Conservation (phyloP, 2,888 invertebrate genomes). For the Xylocampa areola region DNA sequence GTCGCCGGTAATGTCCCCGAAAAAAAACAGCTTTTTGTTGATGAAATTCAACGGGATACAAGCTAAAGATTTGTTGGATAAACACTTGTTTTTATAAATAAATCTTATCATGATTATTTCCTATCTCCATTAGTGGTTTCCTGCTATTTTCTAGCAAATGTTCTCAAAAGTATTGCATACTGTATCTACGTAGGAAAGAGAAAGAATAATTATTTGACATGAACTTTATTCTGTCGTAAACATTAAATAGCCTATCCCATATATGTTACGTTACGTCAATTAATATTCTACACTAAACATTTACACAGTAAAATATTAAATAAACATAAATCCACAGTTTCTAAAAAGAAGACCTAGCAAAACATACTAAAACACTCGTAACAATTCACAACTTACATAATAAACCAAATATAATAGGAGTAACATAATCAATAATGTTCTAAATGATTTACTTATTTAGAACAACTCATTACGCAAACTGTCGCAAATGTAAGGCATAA, state of each 20-base stretch:
- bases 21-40: slow-evolving; percentile 54
- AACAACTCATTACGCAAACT: background rate
- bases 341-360: background rate
- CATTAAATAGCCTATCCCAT: too few relatives aligned
- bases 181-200: background rate
- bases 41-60: slow-evolving; percentile 50
- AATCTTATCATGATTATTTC: slow-evolving; percentile 41
- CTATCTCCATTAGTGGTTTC: slow-evolving; percentile 37
- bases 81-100: slow-evolving; percentile 38
- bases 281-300: too few relatives aligned
- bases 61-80: slow-evolving; percentile 38
- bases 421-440: background rate
- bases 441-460: too few relatives aligned
- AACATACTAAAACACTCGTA: background rate
- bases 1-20: slow-evolving; percentile 51
- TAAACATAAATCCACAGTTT: too few relatives aligned
- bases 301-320: too few relatives aligned
- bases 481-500: too few relatives aligned
- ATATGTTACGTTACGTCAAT: too few relatives aligned
- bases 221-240: too few relatives aligned
- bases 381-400: slow-evolving; percentile 6
- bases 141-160: slow-evolving; percentile 22
- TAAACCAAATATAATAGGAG: background rate
- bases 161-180: slow-evolving; percentile 4
- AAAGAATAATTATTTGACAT: too few relatives aligned